These are phyloP conservation scores for Sarcophaga caerulescens DNA, from an alignment of 2,888 invertebrate species.

Conservation along the genomic window DNA sequence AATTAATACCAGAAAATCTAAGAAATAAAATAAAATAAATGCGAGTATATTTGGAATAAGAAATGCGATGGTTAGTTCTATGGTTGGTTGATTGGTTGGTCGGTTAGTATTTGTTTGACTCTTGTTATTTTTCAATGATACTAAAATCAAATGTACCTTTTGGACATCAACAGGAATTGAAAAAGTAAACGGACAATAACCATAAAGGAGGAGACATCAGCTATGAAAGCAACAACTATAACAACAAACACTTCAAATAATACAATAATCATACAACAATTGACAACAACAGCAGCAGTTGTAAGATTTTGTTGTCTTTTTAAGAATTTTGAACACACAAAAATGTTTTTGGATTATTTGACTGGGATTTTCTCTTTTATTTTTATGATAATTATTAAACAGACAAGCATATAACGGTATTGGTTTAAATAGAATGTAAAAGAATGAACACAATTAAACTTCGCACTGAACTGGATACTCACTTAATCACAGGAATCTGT, in stretches of 20 bases:
- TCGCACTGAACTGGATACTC: no score
- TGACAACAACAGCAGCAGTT: background rate
- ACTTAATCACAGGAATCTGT: no score
- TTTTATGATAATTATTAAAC: slow-evolving; percentile 38
- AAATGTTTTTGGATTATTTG: background rate
- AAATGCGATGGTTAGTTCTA: no score
- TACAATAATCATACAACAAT: background rate
- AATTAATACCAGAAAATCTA: slow-evolving; percentile 37
- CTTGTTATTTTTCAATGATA: slow-evolving; percentile 56
- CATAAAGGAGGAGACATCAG: background rate
- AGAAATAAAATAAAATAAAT: slow-evolving; percentile 14
- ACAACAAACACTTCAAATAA: background rate
- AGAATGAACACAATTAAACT: background rate
- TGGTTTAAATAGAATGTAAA: background rate
- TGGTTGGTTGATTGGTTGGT: no score
- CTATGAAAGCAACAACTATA: background rate
- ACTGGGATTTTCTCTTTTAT: slow-evolving; percentile 20
- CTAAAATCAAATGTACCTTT: slow-evolving; percentile 64
- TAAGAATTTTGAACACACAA: background rate
- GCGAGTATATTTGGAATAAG: no score
- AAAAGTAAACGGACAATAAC: background rate
- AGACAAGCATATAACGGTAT: slow-evolving; percentile 8
- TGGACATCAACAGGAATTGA: slow-evolving; percentile 42
- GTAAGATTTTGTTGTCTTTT: slow-evolving; percentile 5
- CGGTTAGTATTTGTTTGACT: background rate